Evolutionary conservation across 2,797 vertebrate species (phyloP).

Genomic region (Semaprochilodus insignis): DNA sequence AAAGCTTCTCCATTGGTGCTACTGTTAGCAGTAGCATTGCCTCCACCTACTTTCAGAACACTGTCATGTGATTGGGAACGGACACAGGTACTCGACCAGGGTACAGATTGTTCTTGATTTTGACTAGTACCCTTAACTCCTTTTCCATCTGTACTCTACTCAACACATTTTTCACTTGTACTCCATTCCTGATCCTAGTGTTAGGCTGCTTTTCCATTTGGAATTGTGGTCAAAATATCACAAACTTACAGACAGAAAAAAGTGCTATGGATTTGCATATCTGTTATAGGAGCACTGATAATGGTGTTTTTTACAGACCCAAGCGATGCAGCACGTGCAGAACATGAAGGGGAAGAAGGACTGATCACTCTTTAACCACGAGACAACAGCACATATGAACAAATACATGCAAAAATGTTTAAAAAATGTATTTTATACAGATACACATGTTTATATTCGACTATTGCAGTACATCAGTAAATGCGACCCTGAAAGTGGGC

Average conservation of each 20-base stretch:
- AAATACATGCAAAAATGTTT: not conserved
- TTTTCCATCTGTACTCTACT: too few relatives aligned
- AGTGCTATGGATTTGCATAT: not conserved
- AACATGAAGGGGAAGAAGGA: conserved; percentile 85
- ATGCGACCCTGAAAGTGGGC: not conserved
- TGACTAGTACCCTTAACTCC: too few relatives aligned
- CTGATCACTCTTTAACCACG: conserved; percentile 77
- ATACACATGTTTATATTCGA: not conserved
- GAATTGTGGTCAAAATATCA: not conserved
- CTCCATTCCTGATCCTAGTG: not conserved
- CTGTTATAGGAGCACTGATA: conserved; percentile 23
- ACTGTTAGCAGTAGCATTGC: not conserved
- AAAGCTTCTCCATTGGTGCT: not conserved
- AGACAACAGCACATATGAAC: conserved; percentile 50
- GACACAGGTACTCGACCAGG: too few relatives aligned
- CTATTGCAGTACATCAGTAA: not conserved
- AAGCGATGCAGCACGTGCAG: conserved; percentile 85
- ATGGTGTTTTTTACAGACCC: conserved; percentile 77
- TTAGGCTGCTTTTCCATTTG: not conserved
- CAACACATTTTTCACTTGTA: too few relatives aligned
- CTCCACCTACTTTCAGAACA: not conserved
- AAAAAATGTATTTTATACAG: not conserved
- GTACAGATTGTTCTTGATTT: too few relatives aligned
- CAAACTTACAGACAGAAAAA: not conserved
- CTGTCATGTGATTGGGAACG: not conserved